Evolutionary conservation across 1,140 invertebrate genomes (phyloP).

Genomic region (Chionoecetes opilio): DNA sequence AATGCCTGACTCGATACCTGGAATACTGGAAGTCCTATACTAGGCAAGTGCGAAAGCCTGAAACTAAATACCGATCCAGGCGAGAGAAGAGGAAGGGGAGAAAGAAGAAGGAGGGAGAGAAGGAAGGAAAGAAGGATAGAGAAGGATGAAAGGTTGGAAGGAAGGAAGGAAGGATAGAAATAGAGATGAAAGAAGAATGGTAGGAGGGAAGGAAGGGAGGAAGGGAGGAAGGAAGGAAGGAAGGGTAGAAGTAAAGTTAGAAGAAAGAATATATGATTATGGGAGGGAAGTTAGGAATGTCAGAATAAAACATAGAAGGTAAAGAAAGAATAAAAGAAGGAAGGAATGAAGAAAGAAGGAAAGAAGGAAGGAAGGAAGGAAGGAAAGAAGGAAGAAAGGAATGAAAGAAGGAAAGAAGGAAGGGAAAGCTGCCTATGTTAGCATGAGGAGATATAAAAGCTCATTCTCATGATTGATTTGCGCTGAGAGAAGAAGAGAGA

Average conservation of each 20-base stretch:
- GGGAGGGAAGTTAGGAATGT: too few species aligned
- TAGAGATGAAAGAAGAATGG: too few species aligned
- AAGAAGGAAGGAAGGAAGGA: background rate
- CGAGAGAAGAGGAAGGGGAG: background rate
- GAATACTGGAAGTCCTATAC: background rate
- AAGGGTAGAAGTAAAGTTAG: too few species aligned
- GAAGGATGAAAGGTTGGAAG: background rate
- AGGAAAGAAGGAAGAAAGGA: background rate
- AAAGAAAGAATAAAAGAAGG: too few species aligned
- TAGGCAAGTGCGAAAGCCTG: background rate
- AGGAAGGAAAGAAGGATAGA: background rate
- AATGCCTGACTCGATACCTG: background rate
- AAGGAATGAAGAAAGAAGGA: background rate
- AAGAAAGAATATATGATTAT: too few species aligned
- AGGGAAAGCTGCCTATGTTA: too few species aligned
- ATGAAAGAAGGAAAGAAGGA: background rate
- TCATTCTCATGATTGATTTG: background rate
- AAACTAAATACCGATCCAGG: too few species aligned
- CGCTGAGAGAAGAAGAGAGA: background rate
- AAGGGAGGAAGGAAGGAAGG: too few species aligned
- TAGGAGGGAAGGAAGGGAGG: too few species aligned
- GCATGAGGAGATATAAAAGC: background rate
- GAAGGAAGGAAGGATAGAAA: background rate
- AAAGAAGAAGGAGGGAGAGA: background rate
- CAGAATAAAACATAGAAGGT: too few species aligned